Base-by-base conservation (phyloP, 37 sponge, comb jelly and placozoan species). In the Ianthella basta region DNA sequence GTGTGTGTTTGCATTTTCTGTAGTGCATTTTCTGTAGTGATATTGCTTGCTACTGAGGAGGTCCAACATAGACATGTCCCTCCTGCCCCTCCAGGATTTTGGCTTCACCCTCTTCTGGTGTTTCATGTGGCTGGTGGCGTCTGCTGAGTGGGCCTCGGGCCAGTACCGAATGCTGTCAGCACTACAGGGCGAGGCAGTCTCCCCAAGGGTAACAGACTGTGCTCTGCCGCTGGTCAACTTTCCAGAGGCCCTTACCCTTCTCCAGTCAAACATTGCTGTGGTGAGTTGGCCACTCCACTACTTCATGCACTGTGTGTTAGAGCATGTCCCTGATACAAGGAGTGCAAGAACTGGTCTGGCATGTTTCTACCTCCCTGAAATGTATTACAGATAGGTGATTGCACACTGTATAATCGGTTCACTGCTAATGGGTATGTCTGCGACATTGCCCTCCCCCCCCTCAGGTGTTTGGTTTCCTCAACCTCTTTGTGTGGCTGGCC, bases 391-490 rank as follows among this genome's bases (percentile, higher is more conserved):
- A n/a, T n/a, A n/a, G n/a, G n/a, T n/a, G n/a, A n/a, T n/a, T n/a
- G n/a, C n/a, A n/a, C n/a, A n/a, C n/a, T n/a, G n/a, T n/a, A n/a
- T n/a, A n/a, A n/a, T n/a, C n/a, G n/a, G n/a, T n/a, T n/a, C n/a
- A n/a, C n/a, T n/a, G n/a, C n/a, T n/a, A n/a, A n/a, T n/a, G n/a
- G n/a, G n/a, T n/a, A n/a, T n/a, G 36, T 80, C 69, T 67, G 55
- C 1, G 30, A 23, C 80, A 33, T 12, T 34, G 27, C 35, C 1
- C 32, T 69, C 21, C 56, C 33, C 81, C 66, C 16, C 33, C 38
- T 30, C 82, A 93, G 93, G 80, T 89, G 16, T 93, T 93, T 78
- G 93, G 93, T 29, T 93, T 84, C 67, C 85, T 93, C 15, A 83
- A 74, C 12, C 44, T 79, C 0, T 82, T 93, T 19, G 59, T 93